Base-by-base conservation (phyloP, 2,113 vertebrate genomes). In the Eonycteris spelaea region DNA sequence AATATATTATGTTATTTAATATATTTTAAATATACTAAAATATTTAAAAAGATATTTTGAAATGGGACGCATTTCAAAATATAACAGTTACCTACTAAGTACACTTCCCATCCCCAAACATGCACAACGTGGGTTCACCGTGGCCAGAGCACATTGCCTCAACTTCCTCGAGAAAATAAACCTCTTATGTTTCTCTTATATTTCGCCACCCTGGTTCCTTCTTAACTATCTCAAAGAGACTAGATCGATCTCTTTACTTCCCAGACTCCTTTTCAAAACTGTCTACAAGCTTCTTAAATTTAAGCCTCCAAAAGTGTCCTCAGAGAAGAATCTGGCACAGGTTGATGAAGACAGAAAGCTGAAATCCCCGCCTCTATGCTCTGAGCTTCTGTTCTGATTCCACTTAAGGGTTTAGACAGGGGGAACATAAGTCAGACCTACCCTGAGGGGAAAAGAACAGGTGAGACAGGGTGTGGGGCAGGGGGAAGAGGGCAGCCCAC, bases 401-500 rank as follows among this genome's bases (percentile, higher is more conserved):
- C 8, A 28, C 19, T 13, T 11, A 16, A 75, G 61, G 28, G 35
- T 16, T 88, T 57, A n/a, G 12, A 30, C n/a, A 38, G 2, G 53
- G 28, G 19, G 30, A 2, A 14, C 18, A 30, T 1, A 43, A 43
- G 14, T 2, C 13, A 55, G 61, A 48, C 2, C 8, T 11, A 19
- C 45, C 71, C 84, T 43, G 30, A 51, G 48, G 43, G 28, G 63
- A 83, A 84, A 59, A 0, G 9, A n/a, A 68, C 18, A 35, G 77
- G 11, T 12, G 19, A 38, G 51, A 9, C 2, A 30, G 53, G 24
- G 5, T 1, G 0, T 13, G 4, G 6, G 13, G 15, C 22, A 2
- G 18, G 13, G 22, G 24, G 22, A 24, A 33, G 59, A 57, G 40
- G 63, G 26, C 55, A 71, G 38, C 57, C 77, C 48, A 45, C 65